Evolutionary conservation across 1,140 invertebrate genomes (phyloP).

Genomic region (Bemisia tabaci): DNA sequence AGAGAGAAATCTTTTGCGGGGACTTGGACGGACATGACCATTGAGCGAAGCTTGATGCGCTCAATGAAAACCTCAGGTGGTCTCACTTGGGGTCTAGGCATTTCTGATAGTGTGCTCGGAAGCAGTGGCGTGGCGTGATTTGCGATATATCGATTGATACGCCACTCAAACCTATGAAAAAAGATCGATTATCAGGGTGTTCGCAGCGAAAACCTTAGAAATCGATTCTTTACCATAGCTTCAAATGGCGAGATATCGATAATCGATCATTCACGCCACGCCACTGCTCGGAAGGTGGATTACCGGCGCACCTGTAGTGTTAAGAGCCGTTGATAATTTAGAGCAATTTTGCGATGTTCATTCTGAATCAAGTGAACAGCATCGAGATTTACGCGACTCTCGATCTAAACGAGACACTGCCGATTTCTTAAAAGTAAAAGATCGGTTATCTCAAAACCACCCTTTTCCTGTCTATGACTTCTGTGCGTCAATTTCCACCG

Average conservation of each 20-base stretch:
- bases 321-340: conserved; percentile 11
- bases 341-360: conserved; percentile 17
- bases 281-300: conserved; percentile 20
- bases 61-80: conserved; percentile 24
- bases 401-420: not conserved
- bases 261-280: too few relatives aligned
- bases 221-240: too few relatives aligned
- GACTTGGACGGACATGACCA: conserved; percentile 25
- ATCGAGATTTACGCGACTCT: not conserved
- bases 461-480: not conserved
- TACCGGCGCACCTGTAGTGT: not conserved
- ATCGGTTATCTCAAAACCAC: not conserved
- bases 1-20: conserved; percentile 26
- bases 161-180: too few relatives aligned
- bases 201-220: too few relatives aligned
- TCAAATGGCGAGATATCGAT: too few relatives aligned
- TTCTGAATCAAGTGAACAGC: not conserved
- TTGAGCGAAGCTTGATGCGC: conserved; percentile 24
- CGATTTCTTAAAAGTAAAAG: not conserved
- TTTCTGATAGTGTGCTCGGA: conserved; percentile 18
- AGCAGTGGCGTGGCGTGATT: too few relatives aligned
- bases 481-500: not conserved
- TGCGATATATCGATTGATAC: too few relatives aligned
- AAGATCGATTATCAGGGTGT: too few relatives aligned
- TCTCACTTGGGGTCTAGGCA: conserved; percentile 23